Base-by-base conservation (phyloP, 2,113 vertebrate species). In the Archocentrus centrarchus region DNA sequence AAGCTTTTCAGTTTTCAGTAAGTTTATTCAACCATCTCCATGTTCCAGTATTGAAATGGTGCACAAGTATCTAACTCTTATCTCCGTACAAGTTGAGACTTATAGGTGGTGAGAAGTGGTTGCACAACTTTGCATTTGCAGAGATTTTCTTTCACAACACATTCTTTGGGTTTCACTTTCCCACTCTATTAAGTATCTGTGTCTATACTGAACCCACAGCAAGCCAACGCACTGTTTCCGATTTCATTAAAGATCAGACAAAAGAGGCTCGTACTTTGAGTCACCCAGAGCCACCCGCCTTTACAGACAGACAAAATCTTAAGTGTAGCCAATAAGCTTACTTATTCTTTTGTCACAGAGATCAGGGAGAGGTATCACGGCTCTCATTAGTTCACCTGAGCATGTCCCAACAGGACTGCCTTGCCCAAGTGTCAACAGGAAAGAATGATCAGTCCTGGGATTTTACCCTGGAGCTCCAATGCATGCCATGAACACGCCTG, bases 351-450 rank as follows among this genome's bases (percentile, higher is more conserved):
- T 93, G 88, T 94, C 89, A 90, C 84, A 5, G 24, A 83, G 22
- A 68, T 57, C 58, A 81, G 79, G 58, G 63, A 85, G 84, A 89
- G 64, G 85, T 82, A 81, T 87, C 80, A 66, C 83, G 79, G 37
- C 82, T 87, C 30, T 24, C 41, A 88, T 90, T 86, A 90, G 88
- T 86, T 91, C 88, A 92, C 79, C 89, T 83, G 2, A 86, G 90
- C 95, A 75, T 86, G 96, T 89, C 90, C 81, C 60, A 64, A 93
- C 95, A 95, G 75, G 94, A 93, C 83, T 57, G 88, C 92, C 93
- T 53, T 87, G 81, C 92, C 91, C 87, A 2, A 87, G 68, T 82
- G 79, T 86, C 83, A 81, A 83, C 86, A 88, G 76, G 77, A 85
- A 91, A 89, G 90, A 92, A 93, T 86, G 90, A 94, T 90, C 91